Evolutionary conservation across 2,113 vertebrate genomes (phyloP), one percentile per base, ranked within the genome.

Genomic region (human (Homo sapiens)): DNA sequence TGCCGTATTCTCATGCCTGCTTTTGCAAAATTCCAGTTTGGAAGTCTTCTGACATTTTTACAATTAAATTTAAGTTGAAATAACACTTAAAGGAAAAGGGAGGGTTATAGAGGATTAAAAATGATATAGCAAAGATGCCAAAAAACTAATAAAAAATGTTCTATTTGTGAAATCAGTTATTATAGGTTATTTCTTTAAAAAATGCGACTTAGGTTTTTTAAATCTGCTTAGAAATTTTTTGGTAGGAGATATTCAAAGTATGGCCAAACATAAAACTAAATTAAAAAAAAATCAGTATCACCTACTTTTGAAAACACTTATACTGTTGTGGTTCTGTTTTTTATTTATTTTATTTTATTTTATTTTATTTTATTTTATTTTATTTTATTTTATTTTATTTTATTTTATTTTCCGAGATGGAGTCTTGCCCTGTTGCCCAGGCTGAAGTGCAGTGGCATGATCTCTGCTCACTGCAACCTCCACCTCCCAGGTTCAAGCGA

Each of bases 1-100:
- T 92, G 83, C 18, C 30, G 27, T 64, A 64, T 84, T 94, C 3
- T 90, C 23, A 48, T 89, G 52, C 27, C 43, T 72, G 22, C 9
- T 94, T 97, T 89, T 96, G 55, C 20, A 91, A 79, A 93, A 83
- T 95, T 95, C 52, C 66, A 79, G 76, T 68, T 95, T 89, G 40
- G 12, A 81, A 91, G 59, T 87, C 73, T 89, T 83, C 18, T 92
- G 30, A 96, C 84, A 43, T 43, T 81, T 95, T 94, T 35, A 78
- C 72, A 78, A 55, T 45, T 88, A 79, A 92, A 73, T 66, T 89
- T 95, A 89, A 68, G 23, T 96, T 96, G 75, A 87, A 75, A 68
- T 90, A 88, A 48, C 9, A 45, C 14, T 97, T 82, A 27, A 66
- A 90, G 57, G 35, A 80, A 55, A 78, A 90, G 32, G 16, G 30